Conservation (phyloP, 1,140 invertebrate genomes). For the Delia radicum region DNA sequence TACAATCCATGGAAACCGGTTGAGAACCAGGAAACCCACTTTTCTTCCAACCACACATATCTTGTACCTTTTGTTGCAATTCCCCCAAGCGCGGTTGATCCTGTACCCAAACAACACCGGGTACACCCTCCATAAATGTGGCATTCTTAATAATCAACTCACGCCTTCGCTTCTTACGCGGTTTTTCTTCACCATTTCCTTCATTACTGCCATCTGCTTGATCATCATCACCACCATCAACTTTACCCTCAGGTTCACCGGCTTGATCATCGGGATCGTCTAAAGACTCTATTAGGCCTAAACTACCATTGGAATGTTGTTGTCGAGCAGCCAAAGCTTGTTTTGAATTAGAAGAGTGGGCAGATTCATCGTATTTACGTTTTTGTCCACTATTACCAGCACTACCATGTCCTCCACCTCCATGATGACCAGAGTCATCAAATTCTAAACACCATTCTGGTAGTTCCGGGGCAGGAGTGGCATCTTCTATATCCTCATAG, state of each 20-base stretch:
- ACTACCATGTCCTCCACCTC: neutral
- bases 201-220: conserved; percentile 25
- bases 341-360: neutral
- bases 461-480: conserved; percentile 69
- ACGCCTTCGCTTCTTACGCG: conserved; percentile 48
- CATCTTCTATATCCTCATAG: conserved; percentile 76
- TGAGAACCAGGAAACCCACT: conserved; percentile 93
- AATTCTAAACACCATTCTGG: conserved; percentile 77
- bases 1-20: conserved; percentile 91
- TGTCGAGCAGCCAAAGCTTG: neutral
- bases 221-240: conserved; percentile 23
- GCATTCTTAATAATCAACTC: conserved; percentile 61
- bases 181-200: conserved; percentile 29
- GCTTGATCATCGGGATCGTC: too few relatives aligned
- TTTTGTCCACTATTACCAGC: neutral
- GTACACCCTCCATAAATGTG: conserved; percentile 79
- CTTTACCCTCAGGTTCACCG: conserved; percentile 18
- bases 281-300: conserved; percentile 25
- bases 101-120: conserved; percentile 63
- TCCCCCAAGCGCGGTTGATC: conserved; percentile 62
- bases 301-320: conserved; percentile 12
- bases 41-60: conserved; percentile 78
- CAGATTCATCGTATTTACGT: conserved; percentile 26
- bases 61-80: conserved; percentile 77
- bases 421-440: conserved; percentile 36